Evolutionary conservation across 2,113 vertebrate genomes (phyloP).

Genomic region (Toxostoma redivivum): DNA sequence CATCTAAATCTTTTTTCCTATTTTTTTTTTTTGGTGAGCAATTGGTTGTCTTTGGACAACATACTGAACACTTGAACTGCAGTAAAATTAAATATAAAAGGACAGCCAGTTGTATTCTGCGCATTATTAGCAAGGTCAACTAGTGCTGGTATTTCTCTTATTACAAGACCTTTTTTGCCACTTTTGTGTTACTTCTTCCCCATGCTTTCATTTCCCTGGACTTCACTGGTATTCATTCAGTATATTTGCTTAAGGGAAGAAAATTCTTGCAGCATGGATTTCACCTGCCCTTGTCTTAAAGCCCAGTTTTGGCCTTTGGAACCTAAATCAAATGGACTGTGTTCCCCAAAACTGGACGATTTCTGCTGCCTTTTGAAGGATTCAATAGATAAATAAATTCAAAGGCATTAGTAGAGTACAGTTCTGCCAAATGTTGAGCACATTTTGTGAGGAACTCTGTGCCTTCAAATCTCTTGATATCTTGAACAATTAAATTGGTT

Average conservation of each 20-base stretch:
- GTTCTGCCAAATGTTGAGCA: neutral
- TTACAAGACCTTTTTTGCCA: neutral
- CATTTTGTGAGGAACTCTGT: neutral
- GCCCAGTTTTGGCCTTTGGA: neutral
- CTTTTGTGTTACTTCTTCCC: neutral
- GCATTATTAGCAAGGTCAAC: neutral
- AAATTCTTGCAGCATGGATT: neutral
- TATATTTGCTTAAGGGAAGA: neutral
- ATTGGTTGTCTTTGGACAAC: neutral
- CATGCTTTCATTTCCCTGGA: fast-evolving
- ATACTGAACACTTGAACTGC: neutral
- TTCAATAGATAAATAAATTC: neutral
- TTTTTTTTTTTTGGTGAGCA: neutral
- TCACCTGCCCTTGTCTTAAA: neutral
- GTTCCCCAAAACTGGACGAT: neutral
- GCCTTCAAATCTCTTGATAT: neutral
- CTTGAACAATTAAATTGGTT: neutral
- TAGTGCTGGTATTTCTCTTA: neutral
- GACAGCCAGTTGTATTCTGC: neutral
- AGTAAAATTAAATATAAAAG: neutral
- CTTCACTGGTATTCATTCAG: neutral
- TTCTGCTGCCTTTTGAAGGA: neutral
- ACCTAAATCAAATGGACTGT: neutral
- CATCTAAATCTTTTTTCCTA: neutral
- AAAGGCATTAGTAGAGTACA: neutral